Evolutionary conservation across 2,888 invertebrate genomes (phyloP).

Genomic region (Nymphalis urticae): DNA sequence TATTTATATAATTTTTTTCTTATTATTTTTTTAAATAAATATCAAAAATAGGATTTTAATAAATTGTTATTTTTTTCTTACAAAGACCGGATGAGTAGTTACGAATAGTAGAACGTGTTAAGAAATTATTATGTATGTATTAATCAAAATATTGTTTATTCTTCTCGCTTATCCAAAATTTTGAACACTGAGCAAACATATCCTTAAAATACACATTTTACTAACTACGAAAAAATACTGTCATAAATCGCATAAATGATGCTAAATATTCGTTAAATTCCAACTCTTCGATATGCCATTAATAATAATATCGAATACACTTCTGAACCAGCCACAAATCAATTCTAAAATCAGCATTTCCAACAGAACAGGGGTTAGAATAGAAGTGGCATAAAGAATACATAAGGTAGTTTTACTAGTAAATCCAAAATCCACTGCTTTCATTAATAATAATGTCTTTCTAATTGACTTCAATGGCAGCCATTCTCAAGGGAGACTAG

Average conservation of each 20-base stretch:
- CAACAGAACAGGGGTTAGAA: background rate
- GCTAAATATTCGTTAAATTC: constrained; percentile 78
- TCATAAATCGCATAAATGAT: constrained; percentile 64
- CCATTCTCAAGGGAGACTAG: background rate
- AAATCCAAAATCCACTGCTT: background rate
- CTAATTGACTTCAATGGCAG: background rate
- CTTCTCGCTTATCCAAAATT: no score
- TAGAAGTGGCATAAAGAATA: constrained; percentile 9
- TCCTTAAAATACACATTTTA: background rate
- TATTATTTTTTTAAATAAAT: no score
- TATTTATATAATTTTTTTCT: no score
- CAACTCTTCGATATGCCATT: constrained; percentile 61
- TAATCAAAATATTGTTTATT: no score
- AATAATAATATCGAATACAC: constrained; percentile 73
- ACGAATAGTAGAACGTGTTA: no score
- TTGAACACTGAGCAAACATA: background rate
- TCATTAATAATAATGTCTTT: no score
- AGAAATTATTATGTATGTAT: no score
- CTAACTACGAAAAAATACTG: background rate
- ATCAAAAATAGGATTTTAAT: no score
- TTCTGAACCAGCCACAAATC: constrained; percentile 46
- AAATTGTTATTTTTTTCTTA: no score
- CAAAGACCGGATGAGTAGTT: no score
- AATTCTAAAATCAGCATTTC: constrained; percentile 35
- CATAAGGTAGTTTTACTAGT: background rate